Percentiles rank a stretch among this genome's conserved stretches.
Evolutionary conservation across 1,140 invertebrate genomes (phyloP).

Genomic region (Zaprionus gabonicus): DNA sequence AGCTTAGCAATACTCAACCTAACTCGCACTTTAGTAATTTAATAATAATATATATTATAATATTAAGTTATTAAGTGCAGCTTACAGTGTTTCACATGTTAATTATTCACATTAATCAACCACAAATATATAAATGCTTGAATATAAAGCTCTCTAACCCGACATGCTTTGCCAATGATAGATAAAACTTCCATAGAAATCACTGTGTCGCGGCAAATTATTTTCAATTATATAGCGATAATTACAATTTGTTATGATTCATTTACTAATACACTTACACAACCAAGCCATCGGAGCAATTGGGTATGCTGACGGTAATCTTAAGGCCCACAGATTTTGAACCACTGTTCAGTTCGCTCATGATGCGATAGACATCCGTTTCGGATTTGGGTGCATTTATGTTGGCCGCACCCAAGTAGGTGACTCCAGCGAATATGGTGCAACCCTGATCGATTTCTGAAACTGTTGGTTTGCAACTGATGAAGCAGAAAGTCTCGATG

Average conservation of each 20-base stretch:
- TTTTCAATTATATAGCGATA: neutral
- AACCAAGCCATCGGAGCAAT: conserved; percentile 93
- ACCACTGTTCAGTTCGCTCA: conserved; percentile 94
- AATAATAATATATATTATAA: neutral
- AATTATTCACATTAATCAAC: neutral
- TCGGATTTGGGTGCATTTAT: conserved; percentile 97
- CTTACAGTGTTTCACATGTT: neutral
- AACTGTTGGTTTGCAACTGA: conserved; percentile 83
- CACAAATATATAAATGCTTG: neutral
- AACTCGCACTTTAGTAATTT: neutral
- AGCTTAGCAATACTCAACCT: neutral
- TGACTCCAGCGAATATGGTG: conserved; percentile 96
- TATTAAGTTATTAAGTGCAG: neutral
- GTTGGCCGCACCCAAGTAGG: conserved; percentile 96
- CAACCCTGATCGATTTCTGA: conserved; percentile 93
- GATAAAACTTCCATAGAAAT: conserved; percentile 1
- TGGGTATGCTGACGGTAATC: conserved; percentile 95
- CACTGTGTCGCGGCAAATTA: neutral
- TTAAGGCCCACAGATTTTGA: conserved; percentile 88
- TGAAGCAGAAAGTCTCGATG: neutral
- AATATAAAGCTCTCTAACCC: neutral
- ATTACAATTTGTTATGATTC: neutral
- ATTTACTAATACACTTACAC: conserved; percentile 86
- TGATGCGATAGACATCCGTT: conserved; percentile 97
- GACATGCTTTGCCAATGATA: neutral